Conservation (phyloP, 2,113 vertebrate genomes). For the Abramis brama region DNA sequence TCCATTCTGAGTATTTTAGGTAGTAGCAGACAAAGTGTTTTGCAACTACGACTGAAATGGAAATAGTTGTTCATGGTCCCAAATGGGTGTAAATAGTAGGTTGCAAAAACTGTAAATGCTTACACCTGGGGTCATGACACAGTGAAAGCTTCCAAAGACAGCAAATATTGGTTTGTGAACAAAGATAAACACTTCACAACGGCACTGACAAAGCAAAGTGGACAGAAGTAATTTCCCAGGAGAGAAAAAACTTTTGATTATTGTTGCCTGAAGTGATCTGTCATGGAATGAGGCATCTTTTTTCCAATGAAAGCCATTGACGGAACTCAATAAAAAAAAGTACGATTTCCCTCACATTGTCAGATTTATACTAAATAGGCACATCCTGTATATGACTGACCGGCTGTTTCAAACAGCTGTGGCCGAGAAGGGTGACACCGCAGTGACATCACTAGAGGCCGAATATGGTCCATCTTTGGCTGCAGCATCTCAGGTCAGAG, state of each 20-base stretch:
- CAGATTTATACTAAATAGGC: background rate
- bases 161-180: background rate
- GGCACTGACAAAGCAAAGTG: background rate
- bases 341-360: background rate
- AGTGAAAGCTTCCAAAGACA: background rate
- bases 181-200: conserved; percentile 5
- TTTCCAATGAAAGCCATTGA: background rate
- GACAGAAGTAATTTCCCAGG: background rate
- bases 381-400: background rate
- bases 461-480: conserved; percentile 20
- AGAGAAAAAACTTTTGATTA: background rate
- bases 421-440: background rate
- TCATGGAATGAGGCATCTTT: background rate
- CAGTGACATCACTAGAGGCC: conserved; percentile 9
- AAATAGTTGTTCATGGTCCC: conserved; percentile 16
- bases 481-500: background rate
- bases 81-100: background rate
- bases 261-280: background rate
- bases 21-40: background rate
- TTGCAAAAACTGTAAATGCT: background rate
- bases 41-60: background rate
- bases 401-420: conserved; percentile 20
- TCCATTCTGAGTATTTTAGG: background rate
- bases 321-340: background rate
- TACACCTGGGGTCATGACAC: background rate